A percentile compares a stretch with the other conserved stretches of the same genome.
These are phyloP conservation scores for Macrotis lagotis DNA, from an alignment of 2,113 vertebrate genomes.

Conservation along the genomic window DNA sequence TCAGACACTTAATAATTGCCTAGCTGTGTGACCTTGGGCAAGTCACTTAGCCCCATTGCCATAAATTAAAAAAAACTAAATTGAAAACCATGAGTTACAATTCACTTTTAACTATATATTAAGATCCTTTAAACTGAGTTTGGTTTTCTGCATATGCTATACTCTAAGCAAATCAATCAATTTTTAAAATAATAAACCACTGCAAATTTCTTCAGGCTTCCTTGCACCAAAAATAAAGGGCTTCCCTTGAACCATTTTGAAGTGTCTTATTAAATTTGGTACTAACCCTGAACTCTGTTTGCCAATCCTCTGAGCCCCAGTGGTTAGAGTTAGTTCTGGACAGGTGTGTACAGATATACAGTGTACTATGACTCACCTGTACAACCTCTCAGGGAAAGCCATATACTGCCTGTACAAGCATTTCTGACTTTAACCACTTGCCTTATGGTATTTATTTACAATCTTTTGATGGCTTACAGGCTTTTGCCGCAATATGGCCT, in stretches of 20 bases:
- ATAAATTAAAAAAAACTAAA: too few relatives aligned
- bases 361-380: constrained; percentile 83
- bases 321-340: constrained; percentile 70
- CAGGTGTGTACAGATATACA: constrained; percentile 70
- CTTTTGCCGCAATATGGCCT: constrained; percentile 48
- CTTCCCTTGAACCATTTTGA: constrained; percentile 41
- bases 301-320: constrained; percentile 49
- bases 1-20: too few relatives aligned
- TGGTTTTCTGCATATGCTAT: constrained; percentile 47
- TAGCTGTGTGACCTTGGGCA: too few relatives aligned
- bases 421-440: constrained; percentile 75
- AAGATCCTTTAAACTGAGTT: constrained; percentile 56
- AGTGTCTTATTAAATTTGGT: constrained; percentile 32
- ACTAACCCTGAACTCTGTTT: constrained; percentile 33
- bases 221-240: constrained; percentile 31
- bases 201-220: neutral
- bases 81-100: constrained; percentile 51
- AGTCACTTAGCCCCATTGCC: too few relatives aligned
- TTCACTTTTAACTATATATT: constrained; percentile 31
- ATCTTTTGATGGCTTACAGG: constrained; percentile 50
- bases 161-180: constrained; percentile 7
- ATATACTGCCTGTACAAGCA: constrained; percentile 81
- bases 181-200: constrained; percentile 55
- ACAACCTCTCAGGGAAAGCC: constrained; percentile 81
- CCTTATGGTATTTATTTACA: constrained; percentile 76